Conservation (phyloP, 2,797 vertebrate genomes). For the Vultur gryphus region DNA sequence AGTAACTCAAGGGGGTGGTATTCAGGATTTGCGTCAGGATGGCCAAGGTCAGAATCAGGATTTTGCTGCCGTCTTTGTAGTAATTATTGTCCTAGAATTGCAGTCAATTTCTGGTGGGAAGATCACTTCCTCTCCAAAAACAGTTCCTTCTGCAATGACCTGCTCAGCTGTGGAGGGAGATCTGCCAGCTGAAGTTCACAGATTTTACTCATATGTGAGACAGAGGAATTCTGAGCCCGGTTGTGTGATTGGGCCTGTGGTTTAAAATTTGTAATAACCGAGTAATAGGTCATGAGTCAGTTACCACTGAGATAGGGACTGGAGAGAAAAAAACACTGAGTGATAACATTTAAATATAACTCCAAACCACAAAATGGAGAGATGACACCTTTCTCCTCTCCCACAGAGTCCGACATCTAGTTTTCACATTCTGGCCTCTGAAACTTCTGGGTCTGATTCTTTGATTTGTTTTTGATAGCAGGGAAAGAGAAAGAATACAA, state of each 20-base stretch:
- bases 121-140: background rate
- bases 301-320: background rate
- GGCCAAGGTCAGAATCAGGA: background rate
- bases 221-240: background rate
- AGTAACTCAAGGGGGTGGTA: background rate
- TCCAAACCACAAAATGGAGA: background rate
- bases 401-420: background rate
- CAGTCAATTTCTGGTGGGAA: background rate
- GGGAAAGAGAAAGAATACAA: background rate
- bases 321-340: background rate
- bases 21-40: background rate
- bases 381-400: background rate
- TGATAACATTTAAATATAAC: background rate
- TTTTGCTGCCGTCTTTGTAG: background rate
- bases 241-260: background rate
- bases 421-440: background rate
- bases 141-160: background rate
- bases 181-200: background rate
- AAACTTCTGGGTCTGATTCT: background rate
- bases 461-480: background rate
- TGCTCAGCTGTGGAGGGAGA: background rate
- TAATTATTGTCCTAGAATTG: background rate
- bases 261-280: background rate
- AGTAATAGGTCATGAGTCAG: background rate
- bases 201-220: background rate